Evolutionary conservation across 2,113 vertebrate genomes (phyloP).

Genomic region (Fulmarus glacialis): DNA sequence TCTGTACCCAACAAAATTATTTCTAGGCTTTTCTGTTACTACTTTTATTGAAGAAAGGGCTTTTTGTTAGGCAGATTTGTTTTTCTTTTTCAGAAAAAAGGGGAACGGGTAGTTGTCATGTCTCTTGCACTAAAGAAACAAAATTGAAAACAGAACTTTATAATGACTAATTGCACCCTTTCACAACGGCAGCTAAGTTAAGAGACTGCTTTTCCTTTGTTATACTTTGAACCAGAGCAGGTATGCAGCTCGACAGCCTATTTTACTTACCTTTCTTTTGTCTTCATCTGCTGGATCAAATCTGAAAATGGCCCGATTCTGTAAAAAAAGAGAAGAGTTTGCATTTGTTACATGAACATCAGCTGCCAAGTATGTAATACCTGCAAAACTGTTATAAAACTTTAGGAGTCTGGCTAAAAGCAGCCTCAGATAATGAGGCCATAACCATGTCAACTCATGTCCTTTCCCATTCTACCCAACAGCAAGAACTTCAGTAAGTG

Average conservation of each 20-base stretch:
- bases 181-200: background rate
- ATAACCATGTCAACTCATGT: background rate
- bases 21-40: background rate
- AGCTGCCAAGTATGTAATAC: background rate
- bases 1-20: background rate
- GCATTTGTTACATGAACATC: background rate
- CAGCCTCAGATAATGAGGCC: background rate
- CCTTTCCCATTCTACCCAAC: background rate
- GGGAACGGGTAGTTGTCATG: fast-evolving
- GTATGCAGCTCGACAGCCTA: background rate
- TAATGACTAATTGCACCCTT: background rate
- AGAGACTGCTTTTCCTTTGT: background rate
- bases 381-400: background rate
- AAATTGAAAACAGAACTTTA: background rate
- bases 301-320: constrained; percentile 89
- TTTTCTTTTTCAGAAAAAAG: background rate
- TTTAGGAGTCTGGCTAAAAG: background rate
- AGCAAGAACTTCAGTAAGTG: background rate
- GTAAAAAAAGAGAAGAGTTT: background rate
- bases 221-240: background rate
- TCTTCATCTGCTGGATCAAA: constrained; percentile 91
- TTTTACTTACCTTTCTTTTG: constrained; percentile 85
- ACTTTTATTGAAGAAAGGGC: background rate
- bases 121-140: background rate
- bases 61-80: background rate